These are phyloP conservation scores for Sinocyclocheilus maitianheensis DNA, from an alignment of 2,113 vertebrate genomes.

Conservation along the genomic window DNA sequence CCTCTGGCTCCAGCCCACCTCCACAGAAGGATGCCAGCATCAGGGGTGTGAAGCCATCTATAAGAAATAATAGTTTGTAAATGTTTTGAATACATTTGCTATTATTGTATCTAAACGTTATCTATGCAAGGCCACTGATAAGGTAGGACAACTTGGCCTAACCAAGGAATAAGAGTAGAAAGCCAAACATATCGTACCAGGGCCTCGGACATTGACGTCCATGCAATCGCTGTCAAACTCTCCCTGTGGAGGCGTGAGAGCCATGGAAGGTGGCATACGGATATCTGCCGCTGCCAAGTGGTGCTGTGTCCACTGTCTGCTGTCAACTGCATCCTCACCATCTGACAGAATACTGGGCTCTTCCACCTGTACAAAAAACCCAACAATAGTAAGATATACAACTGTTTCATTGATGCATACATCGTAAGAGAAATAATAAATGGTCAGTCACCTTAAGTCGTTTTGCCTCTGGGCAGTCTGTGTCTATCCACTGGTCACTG, in stretches of 20 bases:
- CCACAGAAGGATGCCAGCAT: slow-evolving; percentile 95
- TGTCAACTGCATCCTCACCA: slow-evolving; percentile 87
- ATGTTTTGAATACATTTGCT: neutral
- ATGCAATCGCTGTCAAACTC: slow-evolving; percentile 88
- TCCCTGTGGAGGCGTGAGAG: slow-evolving; percentile 90
- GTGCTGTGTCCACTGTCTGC: slow-evolving; percentile 93
- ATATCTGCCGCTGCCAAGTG: slow-evolving; percentile 93
- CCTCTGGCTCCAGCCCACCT: slow-evolving; percentile 82
- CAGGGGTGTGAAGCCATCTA: slow-evolving; percentile 91
- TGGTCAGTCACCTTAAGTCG: slow-evolving; percentile 82
- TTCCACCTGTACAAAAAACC: slow-evolving; percentile 77
- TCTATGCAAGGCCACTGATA: neutral
- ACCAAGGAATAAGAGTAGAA: neutral
- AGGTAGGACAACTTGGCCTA: neutral
- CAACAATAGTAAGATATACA: neutral
- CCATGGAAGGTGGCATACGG: slow-evolving; percentile 88
- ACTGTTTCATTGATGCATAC: neutral
- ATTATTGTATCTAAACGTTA: neutral
- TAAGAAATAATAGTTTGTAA: neutral
- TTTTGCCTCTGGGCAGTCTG: slow-evolving; percentile 88
- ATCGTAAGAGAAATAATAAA: neutral
- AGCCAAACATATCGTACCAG: slow-evolving; percentile 72
- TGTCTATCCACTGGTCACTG: slow-evolving; percentile 86
- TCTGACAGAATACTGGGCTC: slow-evolving; percentile 81
- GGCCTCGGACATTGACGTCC: slow-evolving; percentile 92